Evolutionary conservation across 2,888 invertebrate genomes (phyloP), one percentile per base, ranked within the genome.

Genomic region (Terebella lapidaria): DNA sequence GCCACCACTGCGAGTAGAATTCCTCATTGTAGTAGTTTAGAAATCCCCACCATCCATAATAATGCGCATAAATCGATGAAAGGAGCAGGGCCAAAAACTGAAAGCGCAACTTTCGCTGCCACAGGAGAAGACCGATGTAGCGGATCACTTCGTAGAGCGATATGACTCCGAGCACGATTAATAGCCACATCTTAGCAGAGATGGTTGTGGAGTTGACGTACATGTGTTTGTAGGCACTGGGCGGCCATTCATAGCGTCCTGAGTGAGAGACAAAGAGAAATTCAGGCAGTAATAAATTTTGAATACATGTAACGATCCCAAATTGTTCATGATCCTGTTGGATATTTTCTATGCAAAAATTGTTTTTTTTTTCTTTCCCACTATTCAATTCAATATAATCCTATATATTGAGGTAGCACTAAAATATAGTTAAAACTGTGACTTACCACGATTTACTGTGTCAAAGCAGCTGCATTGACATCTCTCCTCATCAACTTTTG

Each of bases 401-500:
- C 42, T 35, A n/a, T 10, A 35, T 35, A 35, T 15, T 35, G n/a
- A 10, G n/a, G n/a, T n/a, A 35, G 42, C n/a, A n/a, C 10, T 35
- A 35, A 10, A 35, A 35, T 3, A 59, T 18, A 1, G n/a, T 46
- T 15, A 58, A 60, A 77, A 86, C n/a, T n/a, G n/a, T n/a, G n/a
- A n/a, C n/a, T n/a, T n/a, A n/a, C 87, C 88, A 84, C 88, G 88
- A 73, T 88, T 88, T 4, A 89, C 86, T 0, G 88, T 89, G 73
- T 89, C 89, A 87, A 89, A 89, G 74, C 89, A 89, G 15, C 87
- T 86, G 77, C 88, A 88, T 20, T 86, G 85, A 73, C 89, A 89
- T 67, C 84, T 85, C 60, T 83, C 83, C 67, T 83, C 84, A 73
- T 88, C 87, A 53, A 89, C 86, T 63, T 83, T 84, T 25, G 86